Evolutionary conservation across 2,797 vertebrate species (phyloP), one percentile per base, ranked within the genome.

Genomic region (Smutsia temminckii): DNA sequence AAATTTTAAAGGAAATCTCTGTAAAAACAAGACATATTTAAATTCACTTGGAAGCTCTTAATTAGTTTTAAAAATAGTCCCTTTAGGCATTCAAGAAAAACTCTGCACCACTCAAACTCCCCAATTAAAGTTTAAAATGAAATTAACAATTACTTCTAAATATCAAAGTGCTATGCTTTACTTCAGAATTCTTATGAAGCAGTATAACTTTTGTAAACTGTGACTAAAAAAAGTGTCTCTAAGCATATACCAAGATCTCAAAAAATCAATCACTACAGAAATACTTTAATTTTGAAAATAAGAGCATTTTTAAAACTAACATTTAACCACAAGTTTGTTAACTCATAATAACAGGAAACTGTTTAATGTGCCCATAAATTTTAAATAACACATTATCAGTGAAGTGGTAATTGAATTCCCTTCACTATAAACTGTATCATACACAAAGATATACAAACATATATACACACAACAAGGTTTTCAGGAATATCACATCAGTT

Each of bases 61-160:
- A 51, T 42, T 78, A 53, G 63, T 40, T 61, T 16, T 51, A 77
- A 83, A 92, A 92, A 84, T n/a, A 49, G 40, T 90, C 68, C 81
- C 42, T 81, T 80, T n/a, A 77, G 25, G 27, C 71, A 83, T 83
- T 91, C 46, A 71, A 78, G 51, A 89, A 77, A 87, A 92, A 89
- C 13, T 42, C 49, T 18, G 32, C 49, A 68, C 29, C 40, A 64
- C 18, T 77, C 20, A 88, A 88, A 85, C 79, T 78, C n/a, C 32
- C 63, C 81, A 81, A 91, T 63, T 91, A 81, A 93, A 95, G 74
- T 32, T 74, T 75, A 68, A 90, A 90, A 42, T 72, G 27, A 85
- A 86, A 89, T 61, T 40, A n/a, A 81, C 51, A 68, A 68, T 74
- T 81, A 86, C 13, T 71, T 80, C 68, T 81, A 74, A 95, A 59